Evolutionary conservation across 2,113 vertebrate species (phyloP).

Genomic region (Megaleporinus macrocephalus): DNA sequence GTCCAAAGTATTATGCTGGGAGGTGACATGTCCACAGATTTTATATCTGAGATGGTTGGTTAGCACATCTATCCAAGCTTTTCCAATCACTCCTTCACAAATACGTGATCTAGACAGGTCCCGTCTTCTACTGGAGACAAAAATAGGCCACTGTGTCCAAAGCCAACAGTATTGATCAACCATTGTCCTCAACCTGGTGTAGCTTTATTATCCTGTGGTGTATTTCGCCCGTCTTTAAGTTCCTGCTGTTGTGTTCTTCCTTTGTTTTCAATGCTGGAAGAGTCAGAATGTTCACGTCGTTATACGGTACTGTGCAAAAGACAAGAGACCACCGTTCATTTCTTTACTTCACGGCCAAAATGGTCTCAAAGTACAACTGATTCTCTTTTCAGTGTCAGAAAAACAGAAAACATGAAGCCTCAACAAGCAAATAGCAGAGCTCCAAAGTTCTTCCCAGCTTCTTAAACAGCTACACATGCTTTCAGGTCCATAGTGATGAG

Average conservation of each 20-base stretch:
- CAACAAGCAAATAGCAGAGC: too few relatives aligned
- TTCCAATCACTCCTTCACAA: neutral
- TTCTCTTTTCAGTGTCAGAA: too few relatives aligned
- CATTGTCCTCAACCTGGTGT: neutral
- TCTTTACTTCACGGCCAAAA: too few relatives aligned
- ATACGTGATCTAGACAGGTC: neutral
- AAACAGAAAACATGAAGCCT: too few relatives aligned
- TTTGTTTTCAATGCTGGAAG: conserved; percentile 22
- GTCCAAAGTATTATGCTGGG: conserved; percentile 1
- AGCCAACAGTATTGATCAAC: neutral
- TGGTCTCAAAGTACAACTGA: too few relatives aligned
- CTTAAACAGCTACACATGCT: too few relatives aligned
- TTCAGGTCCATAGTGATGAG: too few relatives aligned
- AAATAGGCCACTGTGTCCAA: neutral
- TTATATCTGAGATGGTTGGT: neutral
- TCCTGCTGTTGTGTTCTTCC: conserved; percentile 2
- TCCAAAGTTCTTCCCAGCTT: too few relatives aligned
- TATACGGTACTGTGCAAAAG: neutral
- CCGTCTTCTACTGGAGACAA: neutral
- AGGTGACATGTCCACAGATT: neutral
- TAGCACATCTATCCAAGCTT: neutral
- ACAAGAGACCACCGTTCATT: too few relatives aligned
- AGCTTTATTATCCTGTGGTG: neutral
- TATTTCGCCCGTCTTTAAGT: neutral
- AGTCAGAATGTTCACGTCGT: conserved; percentile 32